Base-by-base conservation (phyloP, 2,113 vertebrate genomes). In the Ophthalmolycus amberensis region DNA sequence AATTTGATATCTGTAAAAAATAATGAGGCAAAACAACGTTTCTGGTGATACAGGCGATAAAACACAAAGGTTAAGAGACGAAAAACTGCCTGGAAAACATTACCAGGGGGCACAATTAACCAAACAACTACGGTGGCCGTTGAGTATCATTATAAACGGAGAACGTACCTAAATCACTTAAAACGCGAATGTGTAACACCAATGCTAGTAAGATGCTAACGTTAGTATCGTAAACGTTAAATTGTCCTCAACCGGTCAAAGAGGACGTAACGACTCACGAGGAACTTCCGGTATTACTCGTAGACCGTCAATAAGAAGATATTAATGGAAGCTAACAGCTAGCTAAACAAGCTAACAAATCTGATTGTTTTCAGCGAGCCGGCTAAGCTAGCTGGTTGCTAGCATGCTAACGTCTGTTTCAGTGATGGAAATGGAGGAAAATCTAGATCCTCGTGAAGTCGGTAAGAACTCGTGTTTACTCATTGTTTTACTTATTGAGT, bases 361-460 rank as follows among this genome's bases (percentile, higher is more conserved):
- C 12, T 6, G 56, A 5, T 20, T 37, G 60, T 27, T 63, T 34
- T 22, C 29, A 54, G 50, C 50, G 9, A n/a, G 8, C 52, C 12
- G 27, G 14, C 58, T 16, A 29, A 27, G 20, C 38, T 64, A 42
- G 15, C 7, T 18, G 6, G 3, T 9, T 29, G 46, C 48, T 54
- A 72, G 16, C 63, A 48, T 9, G 52, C 38, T 72, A 54, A 38
- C 78, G 46, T 18, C 46, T 46, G 44, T 15, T 0, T 18, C 46
- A 15, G 65, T 32, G 27, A 40, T 66, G 67, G 80, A 80, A 3
- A 32, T 66, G 67, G 74, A 80, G 1, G 50, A 64, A 6, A 54
- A 71, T 3, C 38, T 77, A 9, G 42, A 83, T 15, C 67, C 50
- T 6, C 50, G 20, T 7, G 75, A 77, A 14, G 81, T 83, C 6